Percentiles rank a stretch among this genome's conserved stretches.
phyloP scores from a whole-genome alignment of 2,797 vertebrate genomes.

The Pempheris klunzingeri region DNA sequence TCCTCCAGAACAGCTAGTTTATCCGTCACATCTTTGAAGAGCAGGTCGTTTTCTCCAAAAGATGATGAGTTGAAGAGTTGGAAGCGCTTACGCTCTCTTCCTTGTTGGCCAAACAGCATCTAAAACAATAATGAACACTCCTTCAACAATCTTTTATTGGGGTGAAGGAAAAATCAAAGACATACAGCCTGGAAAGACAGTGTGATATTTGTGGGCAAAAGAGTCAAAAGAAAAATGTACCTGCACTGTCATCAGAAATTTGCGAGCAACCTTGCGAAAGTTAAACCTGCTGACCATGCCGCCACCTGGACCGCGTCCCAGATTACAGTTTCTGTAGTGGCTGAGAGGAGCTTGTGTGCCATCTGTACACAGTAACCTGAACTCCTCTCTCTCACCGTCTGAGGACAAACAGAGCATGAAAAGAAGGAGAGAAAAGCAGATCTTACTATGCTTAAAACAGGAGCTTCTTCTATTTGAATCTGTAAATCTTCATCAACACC shows the following conservation, averaged over 20 bases:
- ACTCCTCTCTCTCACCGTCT: slow-evolving; percentile 84
- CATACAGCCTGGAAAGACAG: background rate
- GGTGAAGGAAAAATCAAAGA: background rate
- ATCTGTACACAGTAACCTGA: slow-evolving; percentile 89
- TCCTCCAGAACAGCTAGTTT: slow-evolving; percentile 85
- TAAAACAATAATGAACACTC: slow-evolving; percentile 58
- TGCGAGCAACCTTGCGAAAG: slow-evolving; percentile 87
- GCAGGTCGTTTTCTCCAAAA: slow-evolving; percentile 88
- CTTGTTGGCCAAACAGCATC: slow-evolving; percentile 88
- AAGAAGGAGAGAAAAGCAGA: background rate
- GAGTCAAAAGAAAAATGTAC: slow-evolving; percentile 63
- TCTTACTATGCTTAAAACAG: background rate
- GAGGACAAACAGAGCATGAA: slow-evolving; percentile 33
- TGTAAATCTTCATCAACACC: background rate
- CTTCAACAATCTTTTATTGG: background rate
- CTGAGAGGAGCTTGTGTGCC: slow-evolving; percentile 87
- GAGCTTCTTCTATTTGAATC: background rate
- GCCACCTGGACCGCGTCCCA: slow-evolving; percentile 90
- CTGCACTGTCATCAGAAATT: slow-evolving; percentile 86
- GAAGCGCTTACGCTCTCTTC: slow-evolving; percentile 86
- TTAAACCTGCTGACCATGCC: slow-evolving; percentile 86
- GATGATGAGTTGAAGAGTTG: slow-evolving; percentile 88
- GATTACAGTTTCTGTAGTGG: slow-evolving; percentile 86
- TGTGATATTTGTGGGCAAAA: background rate
- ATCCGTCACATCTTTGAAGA: slow-evolving; percentile 89